These are phyloP conservation scores for Triplophysa siluroides DNA, from an alignment of 2,113 vertebrate species.

Conservation along the genomic window DNA sequence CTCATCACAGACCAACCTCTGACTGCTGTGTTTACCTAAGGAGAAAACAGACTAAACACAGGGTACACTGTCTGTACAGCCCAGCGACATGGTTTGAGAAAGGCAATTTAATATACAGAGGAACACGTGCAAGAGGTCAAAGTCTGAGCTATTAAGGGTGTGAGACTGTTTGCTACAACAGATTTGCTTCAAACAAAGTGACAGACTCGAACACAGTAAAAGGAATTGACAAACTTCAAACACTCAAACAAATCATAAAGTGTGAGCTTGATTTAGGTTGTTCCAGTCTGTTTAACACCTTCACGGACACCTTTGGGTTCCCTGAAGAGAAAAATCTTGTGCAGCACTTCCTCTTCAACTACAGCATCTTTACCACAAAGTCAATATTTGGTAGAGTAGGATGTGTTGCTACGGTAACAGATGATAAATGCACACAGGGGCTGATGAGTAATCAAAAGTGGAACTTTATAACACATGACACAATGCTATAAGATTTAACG, in stretches of 20 bases:
- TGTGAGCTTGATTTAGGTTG: neutral
- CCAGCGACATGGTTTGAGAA: neutral
- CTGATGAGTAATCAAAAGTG: constrained; percentile 38
- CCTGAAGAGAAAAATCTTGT: neutral
- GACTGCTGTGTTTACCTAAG: constrained; percentile 31
- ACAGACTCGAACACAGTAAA: neutral
- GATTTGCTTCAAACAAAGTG: neutral
- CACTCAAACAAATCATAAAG: neutral
- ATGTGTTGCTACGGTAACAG: constrained; percentile 41
- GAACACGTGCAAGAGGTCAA: constrained; percentile 24
- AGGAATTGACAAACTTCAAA: neutral
- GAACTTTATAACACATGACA: constrained; percentile 4
- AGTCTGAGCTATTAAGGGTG: constrained; percentile 16
- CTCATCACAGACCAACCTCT: neutral
- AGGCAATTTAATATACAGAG: neutral
- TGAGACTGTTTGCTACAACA: neutral
- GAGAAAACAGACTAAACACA: neutral
- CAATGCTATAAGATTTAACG: neutral
- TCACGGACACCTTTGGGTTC: neutral
- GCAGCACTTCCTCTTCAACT: constrained; percentile 35
- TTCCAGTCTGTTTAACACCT: neutral
- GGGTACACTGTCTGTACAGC: neutral
- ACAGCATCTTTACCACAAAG: constrained; percentile 32
- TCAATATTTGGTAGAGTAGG: constrained; percentile 30
- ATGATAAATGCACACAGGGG: constrained; percentile 3